Percentiles rank a stretch among this genome's conserved stretches.
These are phyloP conservation scores for Perdita meconis DNA, from an alignment of 2,888 invertebrate species.

Conservation along the genomic window DNA sequence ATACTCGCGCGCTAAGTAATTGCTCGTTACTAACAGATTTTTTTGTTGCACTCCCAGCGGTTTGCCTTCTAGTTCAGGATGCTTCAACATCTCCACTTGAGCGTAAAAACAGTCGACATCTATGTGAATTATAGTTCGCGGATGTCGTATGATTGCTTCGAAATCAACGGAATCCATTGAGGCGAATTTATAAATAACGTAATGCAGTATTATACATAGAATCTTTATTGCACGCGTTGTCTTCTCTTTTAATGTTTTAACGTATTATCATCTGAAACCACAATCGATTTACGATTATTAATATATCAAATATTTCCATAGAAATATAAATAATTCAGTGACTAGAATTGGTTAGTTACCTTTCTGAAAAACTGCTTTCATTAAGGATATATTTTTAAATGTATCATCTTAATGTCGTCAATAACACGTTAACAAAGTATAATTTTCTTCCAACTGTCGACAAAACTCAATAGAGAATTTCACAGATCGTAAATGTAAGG, in stretches of 20 bases:
- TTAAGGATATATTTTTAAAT: conserved; percentile 16
- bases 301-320: too few relatives aligned
- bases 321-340: background rate
- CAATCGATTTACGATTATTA: conserved; percentile 13
- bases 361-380: conserved; percentile 27
- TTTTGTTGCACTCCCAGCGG: conserved; percentile 94
- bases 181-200: conserved; percentile 42
- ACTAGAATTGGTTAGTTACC: conserved; percentile 30
- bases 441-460: conserved; percentile 16
- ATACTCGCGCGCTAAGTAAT: conserved; percentile 91
- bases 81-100: conserved; percentile 92
- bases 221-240: conserved; percentile 31
- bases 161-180: conserved; percentile 80
- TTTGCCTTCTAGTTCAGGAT: conserved; percentile 88
- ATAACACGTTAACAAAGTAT: conserved; percentile 21
- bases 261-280: conserved; percentile 50
- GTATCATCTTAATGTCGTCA: conserved; percentile 17
- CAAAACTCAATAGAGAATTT: conserved; percentile 14
- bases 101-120: conserved; percentile 95
- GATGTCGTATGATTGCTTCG: conserved; percentile 84
- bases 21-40: conserved; percentile 93
- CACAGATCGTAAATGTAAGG: conserved; percentile 14
- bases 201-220: conserved; percentile 36
- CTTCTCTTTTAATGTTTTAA: conserved; percentile 35
- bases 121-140: conserved; percentile 90